Evolutionary conservation across 2,888 invertebrate species (phyloP).

Genomic region (Drosophila anceps): DNA sequence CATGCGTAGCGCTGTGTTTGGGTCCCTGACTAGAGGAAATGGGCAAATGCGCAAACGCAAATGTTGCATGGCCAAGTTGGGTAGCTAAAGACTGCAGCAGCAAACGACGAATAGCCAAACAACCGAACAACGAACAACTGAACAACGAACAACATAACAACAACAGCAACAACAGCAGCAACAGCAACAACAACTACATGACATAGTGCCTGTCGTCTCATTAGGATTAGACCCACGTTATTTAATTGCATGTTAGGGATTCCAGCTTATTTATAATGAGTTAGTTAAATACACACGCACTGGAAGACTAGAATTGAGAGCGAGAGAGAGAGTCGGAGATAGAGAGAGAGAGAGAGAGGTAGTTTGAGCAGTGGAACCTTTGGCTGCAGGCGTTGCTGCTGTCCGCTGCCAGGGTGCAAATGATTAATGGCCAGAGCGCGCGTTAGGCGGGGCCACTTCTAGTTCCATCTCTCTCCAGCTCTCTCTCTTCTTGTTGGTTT

Average conservation of each 20-base stretch:
- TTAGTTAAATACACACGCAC: slow-evolving; percentile 79
- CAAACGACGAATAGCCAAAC: slow-evolving; percentile 33
- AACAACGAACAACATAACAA: slow-evolving; percentile 31
- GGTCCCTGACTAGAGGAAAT: slow-evolving; percentile 47
- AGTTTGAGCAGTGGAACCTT: slow-evolving; percentile 18
- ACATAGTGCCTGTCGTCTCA: slow-evolving; percentile 81
- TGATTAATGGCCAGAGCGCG: slow-evolving; percentile 74
- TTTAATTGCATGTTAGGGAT: slow-evolving; percentile 81
- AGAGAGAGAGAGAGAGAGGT: background rate
- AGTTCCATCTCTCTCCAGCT: slow-evolving; percentile 15
- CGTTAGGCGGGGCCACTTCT: slow-evolving; percentile 63
- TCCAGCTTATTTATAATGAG: slow-evolving; percentile 80
- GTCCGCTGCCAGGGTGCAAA: slow-evolving; percentile 61
- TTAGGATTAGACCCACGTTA: slow-evolving; percentile 82
- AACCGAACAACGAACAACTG: slow-evolving; percentile 21
- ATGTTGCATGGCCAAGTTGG: slow-evolving; percentile 74
- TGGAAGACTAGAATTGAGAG: slow-evolving; percentile 13
- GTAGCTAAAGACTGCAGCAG: slow-evolving; percentile 42
- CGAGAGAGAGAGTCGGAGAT: background rate
- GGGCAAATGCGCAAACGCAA: slow-evolving; percentile 74
- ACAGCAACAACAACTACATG: slow-evolving; percentile 60
- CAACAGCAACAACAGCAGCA: slow-evolving; percentile 31
- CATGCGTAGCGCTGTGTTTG: slow-evolving; percentile 64
- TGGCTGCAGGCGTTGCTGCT: slow-evolving; percentile 63
- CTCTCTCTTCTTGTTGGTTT: slow-evolving; percentile 65